Evolutionary conservation across 92 coral and sea anemone species (phyloP), one percentile per base, ranked within the genome.

Genomic region (Epizoanthus fatuus): DNA sequence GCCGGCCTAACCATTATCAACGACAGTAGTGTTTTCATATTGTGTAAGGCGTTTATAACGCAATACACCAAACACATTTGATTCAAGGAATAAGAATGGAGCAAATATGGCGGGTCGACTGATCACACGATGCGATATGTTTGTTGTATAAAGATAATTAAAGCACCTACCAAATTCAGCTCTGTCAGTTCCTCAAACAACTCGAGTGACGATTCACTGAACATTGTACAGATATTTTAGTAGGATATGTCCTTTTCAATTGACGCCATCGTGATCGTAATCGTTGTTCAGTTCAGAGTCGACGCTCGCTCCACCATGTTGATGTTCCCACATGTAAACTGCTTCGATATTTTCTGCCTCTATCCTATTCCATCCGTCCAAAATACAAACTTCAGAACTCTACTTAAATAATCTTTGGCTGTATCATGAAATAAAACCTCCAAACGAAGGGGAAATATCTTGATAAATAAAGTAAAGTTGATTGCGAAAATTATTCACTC

Each of bases 111-210:
- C 35, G 35, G 35, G 35, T 29, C 35, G 35, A 29, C 35, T 29
- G 35, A 29, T 29, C 32, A 29, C 32, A 29, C 32, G 7, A 42
- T 42, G 47, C 3, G 1, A 49, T 37, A 67, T 40, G n/a, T 3
- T 70, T 47, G 38, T 7, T 15, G 35, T 38, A 42, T 4, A 17
- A 19, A n/a, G 12, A 70, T 12, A 42, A 35, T 0, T 11, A 49
- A 7, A 42, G 29, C 72, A 70, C 75, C 49, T 54, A 70, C 75
- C 75, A 70, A 70, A 70, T 45, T 70, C 7, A 42, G 7, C 10
- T 70, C 75, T 54, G 75, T 70, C 38, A 70, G 14, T 45, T 70
- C 57, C 40, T 70, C 75, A 45, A 25, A 6, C 37, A 11, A 4
- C 12, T 32, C 9, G 3, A 37, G 47, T 8, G 57, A 70, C 19